Percentiles rank a stretch among this genome's conserved stretches.
phyloP scores from a whole-genome alignment of 92 coral and sea anemone species.

The Hydrozoanthus gracilis region DNA sequence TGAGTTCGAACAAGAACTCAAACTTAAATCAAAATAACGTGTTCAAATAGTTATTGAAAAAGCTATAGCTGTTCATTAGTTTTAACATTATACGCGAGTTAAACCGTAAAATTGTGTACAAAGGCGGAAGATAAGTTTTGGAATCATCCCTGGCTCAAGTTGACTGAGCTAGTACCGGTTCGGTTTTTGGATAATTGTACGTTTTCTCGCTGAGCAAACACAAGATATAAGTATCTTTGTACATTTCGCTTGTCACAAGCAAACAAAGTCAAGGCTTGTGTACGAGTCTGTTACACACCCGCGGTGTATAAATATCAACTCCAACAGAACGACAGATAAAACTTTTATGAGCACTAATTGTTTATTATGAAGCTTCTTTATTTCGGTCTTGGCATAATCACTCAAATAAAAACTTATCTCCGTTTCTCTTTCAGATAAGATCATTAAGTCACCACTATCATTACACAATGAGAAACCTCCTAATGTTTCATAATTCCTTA shows the following conservation, averaged over 20 bases:
- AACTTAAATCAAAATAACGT: not conserved
- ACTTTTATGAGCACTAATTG: constrained; percentile 36
- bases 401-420: not conserved
- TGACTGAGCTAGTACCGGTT: not conserved
- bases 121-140: not conserved
- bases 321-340: constrained; percentile 14
- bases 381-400: constrained; percentile 24
- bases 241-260: constrained; percentile 1
- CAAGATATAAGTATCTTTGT: not conserved
- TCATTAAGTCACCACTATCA: constrained; percentile 26
- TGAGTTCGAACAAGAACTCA: not conserved
- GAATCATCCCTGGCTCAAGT: not conserved
- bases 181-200: constrained; percentile 3
- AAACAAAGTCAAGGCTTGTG: constrained; percentile 4
- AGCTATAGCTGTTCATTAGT: not conserved
- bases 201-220: constrained; percentile 15
- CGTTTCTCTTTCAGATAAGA: constrained; percentile 9
- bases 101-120: not conserved
- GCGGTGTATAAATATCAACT: constrained; percentile 23
- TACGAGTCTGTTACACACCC: not conserved
- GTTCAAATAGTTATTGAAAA: not conserved
- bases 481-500: constrained; percentile 14
- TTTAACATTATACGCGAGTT: not conserved
- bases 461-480: constrained; percentile 25
- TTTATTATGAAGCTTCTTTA: constrained; percentile 23